Conservation (phyloP, 2,113 vertebrate species). For the Cyrtonyx montezumae region DNA sequence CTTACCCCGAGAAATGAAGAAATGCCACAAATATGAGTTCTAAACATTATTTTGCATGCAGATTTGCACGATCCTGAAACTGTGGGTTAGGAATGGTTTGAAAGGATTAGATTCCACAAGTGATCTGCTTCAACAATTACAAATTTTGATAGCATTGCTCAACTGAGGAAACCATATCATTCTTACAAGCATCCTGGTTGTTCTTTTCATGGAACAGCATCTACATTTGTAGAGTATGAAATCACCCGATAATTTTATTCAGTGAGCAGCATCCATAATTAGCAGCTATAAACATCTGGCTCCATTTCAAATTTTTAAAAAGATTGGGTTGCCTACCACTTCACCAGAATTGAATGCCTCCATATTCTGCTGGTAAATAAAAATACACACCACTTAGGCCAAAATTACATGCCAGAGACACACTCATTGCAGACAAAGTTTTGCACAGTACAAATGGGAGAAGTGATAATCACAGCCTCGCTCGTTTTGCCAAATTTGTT, state of each 20-base stretch:
- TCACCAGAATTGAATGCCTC: slow-evolving; percentile 24
- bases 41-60: not conserved
- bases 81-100: not conserved
- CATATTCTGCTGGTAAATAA: not conserved
- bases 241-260: slow-evolving; percentile 16
- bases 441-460: not conserved
- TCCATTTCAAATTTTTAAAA: slow-evolving; percentile 44
- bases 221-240: not conserved
- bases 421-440: slow-evolving; percentile 50
- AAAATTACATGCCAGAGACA: slow-evolving; percentile 33
- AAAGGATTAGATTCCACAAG: not conserved
- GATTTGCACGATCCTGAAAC: not conserved
- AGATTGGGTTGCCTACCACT: not conserved
- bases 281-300: not conserved
- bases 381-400: not conserved
- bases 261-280: not conserved
- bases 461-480: slow-evolving; percentile 30
- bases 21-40: not conserved
- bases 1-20: not conserved
- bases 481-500: not conserved
- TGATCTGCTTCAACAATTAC: not conserved
- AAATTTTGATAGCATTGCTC: not conserved
- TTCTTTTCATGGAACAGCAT: not conserved
- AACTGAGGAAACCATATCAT: not conserved
- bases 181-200: not conserved